These are phyloP conservation scores for Araneus ventricosus DNA, from an alignment of 1,140 invertebrate species.

Conservation along the genomic window DNA sequence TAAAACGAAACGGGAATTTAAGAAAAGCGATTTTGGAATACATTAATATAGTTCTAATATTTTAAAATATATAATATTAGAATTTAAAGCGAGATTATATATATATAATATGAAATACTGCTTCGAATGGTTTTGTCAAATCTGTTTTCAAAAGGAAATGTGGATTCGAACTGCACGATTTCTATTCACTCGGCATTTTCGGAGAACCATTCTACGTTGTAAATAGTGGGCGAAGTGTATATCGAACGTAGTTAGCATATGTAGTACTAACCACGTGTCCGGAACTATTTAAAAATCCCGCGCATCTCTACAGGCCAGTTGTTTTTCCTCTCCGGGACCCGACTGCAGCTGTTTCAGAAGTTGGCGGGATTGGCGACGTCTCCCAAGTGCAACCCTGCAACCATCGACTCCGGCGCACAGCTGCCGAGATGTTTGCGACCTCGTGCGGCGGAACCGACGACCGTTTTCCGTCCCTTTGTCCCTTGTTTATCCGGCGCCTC, in stretches of 20 bases:
- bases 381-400: not conserved
- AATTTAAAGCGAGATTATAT: too few species aligned
- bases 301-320: not conserved
- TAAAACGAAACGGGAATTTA: too few species aligned
- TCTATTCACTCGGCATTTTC: not conserved
- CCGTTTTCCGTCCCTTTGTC: constrained; percentile 35
- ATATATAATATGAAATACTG: too few species aligned
- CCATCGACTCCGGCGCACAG: not conserved
- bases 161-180: too few species aligned
- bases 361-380: not conserved
- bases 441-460: constrained; percentile 31
- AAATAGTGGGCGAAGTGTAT: not conserved
- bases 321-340: not conserved
- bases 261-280: not conserved
- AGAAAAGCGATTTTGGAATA: too few species aligned
- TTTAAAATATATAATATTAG: too few species aligned
- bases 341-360: not conserved
- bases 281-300: not conserved
- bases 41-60: too few species aligned
- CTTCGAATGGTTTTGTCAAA: too few species aligned
- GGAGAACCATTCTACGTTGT: not conserved
- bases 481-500: constrained; percentile 47
- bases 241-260: not conserved
- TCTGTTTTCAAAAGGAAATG: too few species aligned
- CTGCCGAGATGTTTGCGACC: constrained; percentile 55